phyloP scores from a whole-genome alignment of 2,888 invertebrate species.

The Mythimna lalbum region DNA sequence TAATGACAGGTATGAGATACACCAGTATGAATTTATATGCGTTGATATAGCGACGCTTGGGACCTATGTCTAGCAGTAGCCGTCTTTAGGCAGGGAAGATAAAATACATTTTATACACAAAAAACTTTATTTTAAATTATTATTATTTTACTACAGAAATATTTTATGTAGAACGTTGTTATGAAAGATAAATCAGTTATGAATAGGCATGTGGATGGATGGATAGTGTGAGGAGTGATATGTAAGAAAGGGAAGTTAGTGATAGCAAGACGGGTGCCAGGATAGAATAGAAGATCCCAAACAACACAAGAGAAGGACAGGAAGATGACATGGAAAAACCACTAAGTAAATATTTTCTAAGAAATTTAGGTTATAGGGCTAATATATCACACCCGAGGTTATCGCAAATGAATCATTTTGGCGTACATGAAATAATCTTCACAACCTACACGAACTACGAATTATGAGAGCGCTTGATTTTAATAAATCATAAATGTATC shows the following conservation, averaged over 20 bases:
- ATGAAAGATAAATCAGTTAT: not conserved
- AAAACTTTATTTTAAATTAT: not conserved
- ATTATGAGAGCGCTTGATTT: slow-evolving; percentile 29
- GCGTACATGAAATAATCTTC: slow-evolving; percentile 48
- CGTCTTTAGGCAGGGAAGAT: not conserved
- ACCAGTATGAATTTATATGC: too few species aligned
- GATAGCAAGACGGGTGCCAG: too few species aligned
- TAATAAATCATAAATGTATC: slow-evolving; percentile 50
- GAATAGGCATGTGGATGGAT: too few species aligned
- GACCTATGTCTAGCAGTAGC: not conserved
- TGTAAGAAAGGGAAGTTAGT: too few species aligned
- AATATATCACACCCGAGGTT: slow-evolving; percentile 42
- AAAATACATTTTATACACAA: too few species aligned
- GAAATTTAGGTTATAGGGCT: slow-evolving; percentile 27
- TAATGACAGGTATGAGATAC: not conserved
- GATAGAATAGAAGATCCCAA: too few species aligned
- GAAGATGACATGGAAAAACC: not conserved
- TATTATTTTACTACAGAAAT: not conserved
- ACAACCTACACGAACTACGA: slow-evolving; percentile 27
- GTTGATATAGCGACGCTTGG: not conserved
- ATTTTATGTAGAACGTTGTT: not conserved
- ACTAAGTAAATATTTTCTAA: too few species aligned
- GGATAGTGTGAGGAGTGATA: too few species aligned
- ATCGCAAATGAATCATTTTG: slow-evolving; percentile 34
- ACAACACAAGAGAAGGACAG: too few species aligned